Evolutionary conservation across 1,140 invertebrate genomes (phyloP).

Genomic region (Mylabris phalerata): DNA sequence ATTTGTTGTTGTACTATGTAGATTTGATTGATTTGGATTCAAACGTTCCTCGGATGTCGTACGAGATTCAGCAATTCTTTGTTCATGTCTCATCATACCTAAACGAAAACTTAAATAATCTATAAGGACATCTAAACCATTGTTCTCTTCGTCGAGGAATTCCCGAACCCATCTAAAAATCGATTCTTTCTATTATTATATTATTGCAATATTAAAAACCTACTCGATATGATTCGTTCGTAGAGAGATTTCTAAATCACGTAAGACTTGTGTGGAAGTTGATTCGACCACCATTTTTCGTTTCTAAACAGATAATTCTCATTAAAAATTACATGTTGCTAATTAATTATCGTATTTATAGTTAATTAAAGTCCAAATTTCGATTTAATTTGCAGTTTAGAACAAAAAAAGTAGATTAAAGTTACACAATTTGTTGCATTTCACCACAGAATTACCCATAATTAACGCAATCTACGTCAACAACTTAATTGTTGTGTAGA

Average conservation of each 20-base stretch:
- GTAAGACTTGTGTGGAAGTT: conserved; percentile 94
- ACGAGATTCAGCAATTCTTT: conserved; percentile 64
- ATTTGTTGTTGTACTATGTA: conserved; percentile 16
- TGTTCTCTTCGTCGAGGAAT: conserved; percentile 93
- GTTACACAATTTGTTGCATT: too few relatives aligned
- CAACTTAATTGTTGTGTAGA: too few relatives aligned
- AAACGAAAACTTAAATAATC: conserved; percentile 94
- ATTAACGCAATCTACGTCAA: too few relatives aligned
- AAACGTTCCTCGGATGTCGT: conserved; percentile 64
- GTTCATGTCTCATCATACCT: conserved; percentile 85
- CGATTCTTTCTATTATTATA: not conserved
- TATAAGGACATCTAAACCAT: conserved; percentile 91
- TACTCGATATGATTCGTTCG: conserved; percentile 99
- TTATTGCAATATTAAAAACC: conserved; percentile 42
- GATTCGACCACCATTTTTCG: conserved; percentile 95
- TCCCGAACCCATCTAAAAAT: conserved; percentile 88
- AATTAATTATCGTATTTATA: not conserved
- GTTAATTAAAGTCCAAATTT: too few relatives aligned
- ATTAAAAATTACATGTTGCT: not conserved
- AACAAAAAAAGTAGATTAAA: too few relatives aligned
- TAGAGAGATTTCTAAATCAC: conserved; percentile 97
- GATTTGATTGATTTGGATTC: conserved; percentile 31
- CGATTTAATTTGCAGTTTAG: too few relatives aligned
- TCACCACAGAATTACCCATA: too few relatives aligned
- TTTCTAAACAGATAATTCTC: conserved; percentile 63